phyloP scores from a whole-genome alignment of 2,113 vertebrate species.

The Rattus rattus region DNA sequence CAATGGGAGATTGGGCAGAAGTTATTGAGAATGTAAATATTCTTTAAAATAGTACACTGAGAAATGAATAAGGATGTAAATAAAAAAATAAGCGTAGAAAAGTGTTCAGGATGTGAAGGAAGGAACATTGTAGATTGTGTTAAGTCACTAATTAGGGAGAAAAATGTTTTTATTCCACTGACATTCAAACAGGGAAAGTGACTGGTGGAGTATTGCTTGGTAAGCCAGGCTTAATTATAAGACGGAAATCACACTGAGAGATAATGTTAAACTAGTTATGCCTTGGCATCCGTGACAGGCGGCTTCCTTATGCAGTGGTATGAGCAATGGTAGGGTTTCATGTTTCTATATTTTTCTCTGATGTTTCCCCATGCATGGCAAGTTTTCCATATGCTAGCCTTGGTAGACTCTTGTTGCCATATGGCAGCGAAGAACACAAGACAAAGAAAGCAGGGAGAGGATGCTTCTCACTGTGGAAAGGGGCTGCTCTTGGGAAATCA shows the following conservation, averaged over 20 bases:
- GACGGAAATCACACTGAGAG: conserved; percentile 55
- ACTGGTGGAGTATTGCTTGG: conserved; percentile 8
- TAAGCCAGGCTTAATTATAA: conserved; percentile 61
- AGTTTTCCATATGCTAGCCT: conserved; percentile 78
- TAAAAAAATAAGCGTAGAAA: conserved; percentile 8
- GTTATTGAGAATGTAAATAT: background rate
- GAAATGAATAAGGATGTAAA: background rate
- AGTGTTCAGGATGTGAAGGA: background rate
- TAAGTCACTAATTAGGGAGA: conserved; percentile 9
- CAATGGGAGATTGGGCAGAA: background rate
- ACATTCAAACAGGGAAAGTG: conserved; percentile 5
- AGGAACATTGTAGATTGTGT: conserved; percentile 7
- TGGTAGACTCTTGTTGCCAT: conserved; percentile 74
- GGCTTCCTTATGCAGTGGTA: conserved; percentile 48
- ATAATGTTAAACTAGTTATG: conserved; percentile 36
- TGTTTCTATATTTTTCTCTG: conserved; percentile 77
- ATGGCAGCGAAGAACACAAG: conserved; percentile 73
- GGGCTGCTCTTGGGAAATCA: conserved; percentile 47
- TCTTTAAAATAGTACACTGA: background rate
- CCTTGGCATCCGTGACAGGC: background rate
- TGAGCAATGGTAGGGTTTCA: conserved; percentile 68
- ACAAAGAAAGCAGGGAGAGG: conserved; percentile 67
- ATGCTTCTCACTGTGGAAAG: conserved; percentile 64
- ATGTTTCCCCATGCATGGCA: conserved; percentile 78
- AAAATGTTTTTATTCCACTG: conserved; percentile 39